These are phyloP conservation scores for Platalea minor DNA, from an alignment of 2,797 vertebrate genomes.

Conservation along the genomic window DNA sequence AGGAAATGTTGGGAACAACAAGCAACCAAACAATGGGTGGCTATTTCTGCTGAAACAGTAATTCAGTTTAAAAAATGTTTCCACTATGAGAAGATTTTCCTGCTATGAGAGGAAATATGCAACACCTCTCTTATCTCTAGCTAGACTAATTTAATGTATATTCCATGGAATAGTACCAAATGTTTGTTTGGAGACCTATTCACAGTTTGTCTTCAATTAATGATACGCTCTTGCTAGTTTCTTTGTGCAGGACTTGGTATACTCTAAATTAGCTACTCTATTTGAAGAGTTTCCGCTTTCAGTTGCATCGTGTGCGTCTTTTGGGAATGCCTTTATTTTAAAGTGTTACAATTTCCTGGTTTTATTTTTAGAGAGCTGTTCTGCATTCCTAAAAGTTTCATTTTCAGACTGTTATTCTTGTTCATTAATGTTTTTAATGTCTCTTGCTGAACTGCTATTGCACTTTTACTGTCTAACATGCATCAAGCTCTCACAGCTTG, in stretches of 20 bases:
- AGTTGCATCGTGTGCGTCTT: neutral
- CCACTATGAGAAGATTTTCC: neutral
- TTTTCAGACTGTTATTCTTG: constrained; percentile 3
- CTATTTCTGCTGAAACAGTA: neutral
- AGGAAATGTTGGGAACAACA: neutral
- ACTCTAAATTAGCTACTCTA: neutral
- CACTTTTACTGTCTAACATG: neutral
- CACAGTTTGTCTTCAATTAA: neutral
- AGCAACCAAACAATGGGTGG: neutral
- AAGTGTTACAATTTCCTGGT: neutral
- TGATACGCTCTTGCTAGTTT: neutral
- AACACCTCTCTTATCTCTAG: neutral
- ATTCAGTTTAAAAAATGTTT: neutral
- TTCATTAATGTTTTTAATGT: constrained; percentile 57
- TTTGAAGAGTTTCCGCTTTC: neutral
- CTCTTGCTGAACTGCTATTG: constrained; percentile 3
- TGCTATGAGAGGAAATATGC: neutral
- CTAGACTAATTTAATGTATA: neutral
- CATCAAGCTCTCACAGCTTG: constrained; percentile 24
- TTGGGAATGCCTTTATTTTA: constrained; percentile 16
- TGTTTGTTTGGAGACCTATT: neutral
- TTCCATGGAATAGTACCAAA: neutral
- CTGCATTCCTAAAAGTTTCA: constrained; percentile 15
- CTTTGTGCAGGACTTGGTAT: neutral
- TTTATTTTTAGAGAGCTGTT: constrained; percentile 39